Evolutionary conservation across 1,140 invertebrate genomes (phyloP), one percentile per base, ranked within the genome.

Genomic region (Euglossa dilemma): DNA sequence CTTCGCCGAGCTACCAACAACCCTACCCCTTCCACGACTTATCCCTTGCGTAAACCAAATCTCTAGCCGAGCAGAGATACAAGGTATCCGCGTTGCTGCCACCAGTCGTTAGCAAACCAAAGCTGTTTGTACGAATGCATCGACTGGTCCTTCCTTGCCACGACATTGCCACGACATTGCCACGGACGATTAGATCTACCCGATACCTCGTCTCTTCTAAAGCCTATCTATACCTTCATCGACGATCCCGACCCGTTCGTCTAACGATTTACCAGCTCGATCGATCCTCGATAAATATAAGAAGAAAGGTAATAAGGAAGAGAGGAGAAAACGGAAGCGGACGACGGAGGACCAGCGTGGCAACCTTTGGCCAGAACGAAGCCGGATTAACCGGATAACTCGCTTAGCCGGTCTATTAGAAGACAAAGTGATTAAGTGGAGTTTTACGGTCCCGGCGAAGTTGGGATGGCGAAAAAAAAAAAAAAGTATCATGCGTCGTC

Each of bases 61-160:
- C 85, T 87, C 82, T 84, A 71, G 54, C 63, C 47, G 47, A 57
- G 74, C 78, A 74, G 73, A 78, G 79, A 80, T 83, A 86, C 80
- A 78, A 25, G 67, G 25, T 86, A 80, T 73, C 57, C 76, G 61
- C 80, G 75, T 89, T 75, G 83, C 81, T 75, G 83, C 81, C 67
- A 67, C 78, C 83, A 64, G 72, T 81, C 71, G 84, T 84, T 87
- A 77, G 81, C 75, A 77, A 88, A 86, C 80, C 56, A 69, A 74
- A 64, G 56, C 75, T 82, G 72, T 57, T 72, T 66, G 50, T 52
- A 57, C 16, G 69, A 45, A 43, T 47, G 25, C 47, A n/a, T 56
- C 28, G 25, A 45, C 57, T 47, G 56, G 69, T 25, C 20, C 52
- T 61, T 47, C n/a, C 14, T 6, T 50, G 69, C 45, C 16, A 23